Conservation (phyloP, 1,140 invertebrate species). For the Rhopalosiphum maidis region DNA sequence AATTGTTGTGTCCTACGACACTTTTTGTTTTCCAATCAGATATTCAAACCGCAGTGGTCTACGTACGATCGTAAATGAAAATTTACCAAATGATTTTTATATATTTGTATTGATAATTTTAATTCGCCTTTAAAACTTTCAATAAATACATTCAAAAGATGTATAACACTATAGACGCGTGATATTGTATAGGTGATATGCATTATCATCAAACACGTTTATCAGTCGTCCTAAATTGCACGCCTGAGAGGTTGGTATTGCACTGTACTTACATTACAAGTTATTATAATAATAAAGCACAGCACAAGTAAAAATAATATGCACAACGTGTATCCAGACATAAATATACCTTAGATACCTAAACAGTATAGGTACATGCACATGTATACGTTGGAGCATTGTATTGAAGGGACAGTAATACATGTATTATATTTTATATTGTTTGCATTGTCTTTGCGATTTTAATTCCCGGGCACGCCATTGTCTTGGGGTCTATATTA, state of each 20-base stretch:
- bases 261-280: too few relatives aligned
- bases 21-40: neutral
- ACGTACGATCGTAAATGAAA: neutral
- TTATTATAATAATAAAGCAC: neutral
- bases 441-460: constrained; percentile 45
- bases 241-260: neutral
- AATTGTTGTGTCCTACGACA: neutral
- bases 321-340: neutral
- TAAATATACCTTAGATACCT: neutral
- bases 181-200: neutral
- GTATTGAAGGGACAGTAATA: constrained; percentile 5
- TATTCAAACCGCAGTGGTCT: neutral
- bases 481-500: neutral
- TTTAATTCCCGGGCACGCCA: constrained; percentile 28
- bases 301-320: neutral
- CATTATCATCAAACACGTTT: neutral
- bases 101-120: neutral
- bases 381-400: neutral
- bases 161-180: too few relatives aligned
- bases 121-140: neutral
- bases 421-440: neutral
- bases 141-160: neutral
- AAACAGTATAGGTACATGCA: neutral
- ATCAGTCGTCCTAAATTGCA: neutral
- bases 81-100: neutral